phyloP scores from a whole-genome alignment of 53 echinoderm and acorn worm species.

The Echinarachnius parma region DNA sequence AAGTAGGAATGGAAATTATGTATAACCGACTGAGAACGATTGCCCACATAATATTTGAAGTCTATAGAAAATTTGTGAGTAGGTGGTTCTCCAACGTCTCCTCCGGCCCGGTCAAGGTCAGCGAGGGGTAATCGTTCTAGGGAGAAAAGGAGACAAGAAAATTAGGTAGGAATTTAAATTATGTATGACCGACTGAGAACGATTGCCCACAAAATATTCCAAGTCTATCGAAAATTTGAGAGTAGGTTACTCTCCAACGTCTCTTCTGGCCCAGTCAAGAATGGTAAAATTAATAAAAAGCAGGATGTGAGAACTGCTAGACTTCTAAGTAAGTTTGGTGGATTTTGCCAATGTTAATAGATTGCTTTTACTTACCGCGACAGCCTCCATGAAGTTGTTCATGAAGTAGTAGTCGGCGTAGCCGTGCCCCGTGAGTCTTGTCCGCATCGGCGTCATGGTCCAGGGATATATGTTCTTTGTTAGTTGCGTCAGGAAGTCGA shows the following conservation, averaged over 20 bases:
- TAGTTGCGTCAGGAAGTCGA: slow-evolving; percentile 68
- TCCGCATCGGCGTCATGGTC: slow-evolving; percentile 2
- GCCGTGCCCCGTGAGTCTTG: slow-evolving; percentile 59
- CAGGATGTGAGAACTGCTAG: no score
- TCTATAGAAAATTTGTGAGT: no score
- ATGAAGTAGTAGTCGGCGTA: slow-evolving; percentile 70
- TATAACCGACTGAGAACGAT: no score
- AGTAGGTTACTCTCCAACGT: slow-evolving; percentile 71
- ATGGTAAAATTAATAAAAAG: no score
- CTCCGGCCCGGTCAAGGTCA: slow-evolving; percentile 59
- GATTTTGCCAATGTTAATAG: no score
- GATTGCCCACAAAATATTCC: no score
- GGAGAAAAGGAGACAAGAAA: slow-evolving; percentile 2
- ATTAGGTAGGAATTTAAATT: no score
- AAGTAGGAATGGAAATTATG: no score
- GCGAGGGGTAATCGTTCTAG: slow-evolving; percentile 83
- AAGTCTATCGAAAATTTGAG: no score
- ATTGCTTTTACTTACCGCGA: slow-evolving; percentile 72
- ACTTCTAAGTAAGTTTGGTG: no score
- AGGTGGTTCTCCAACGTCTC: slow-evolving; percentile 72
- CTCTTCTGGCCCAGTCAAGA: slow-evolving; percentile 59
- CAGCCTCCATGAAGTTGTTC: slow-evolving; percentile 71
- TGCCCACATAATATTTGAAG: no score
- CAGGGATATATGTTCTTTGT: slow-evolving; percentile 18
- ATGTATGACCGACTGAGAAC: no score